phyloP scores from a whole-genome alignment of 1,140 invertebrate genomes.

The Stegodyphus mimosarum region DNA sequence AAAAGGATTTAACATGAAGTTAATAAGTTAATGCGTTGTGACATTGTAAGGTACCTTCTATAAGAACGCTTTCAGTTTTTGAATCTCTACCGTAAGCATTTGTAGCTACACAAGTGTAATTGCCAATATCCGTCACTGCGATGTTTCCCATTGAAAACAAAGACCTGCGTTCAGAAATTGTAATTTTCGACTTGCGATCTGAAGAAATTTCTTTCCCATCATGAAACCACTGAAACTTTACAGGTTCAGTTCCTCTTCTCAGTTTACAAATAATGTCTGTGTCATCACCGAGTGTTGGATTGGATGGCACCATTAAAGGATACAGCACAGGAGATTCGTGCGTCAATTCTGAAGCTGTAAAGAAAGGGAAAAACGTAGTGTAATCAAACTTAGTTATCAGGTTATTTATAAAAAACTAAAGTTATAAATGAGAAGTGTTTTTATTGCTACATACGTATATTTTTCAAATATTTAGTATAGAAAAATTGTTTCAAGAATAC shows the following conservation, averaged over 20 bases:
- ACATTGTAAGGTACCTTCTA: slow-evolving; percentile 36
- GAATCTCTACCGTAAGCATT: slow-evolving; percentile 63
- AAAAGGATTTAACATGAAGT: too few species aligned
- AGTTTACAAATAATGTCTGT: slow-evolving; percentile 19
- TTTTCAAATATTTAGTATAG: too few species aligned
- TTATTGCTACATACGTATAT: too few species aligned
- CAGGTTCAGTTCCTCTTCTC: slow-evolving; percentile 19
- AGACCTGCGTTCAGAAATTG: not conserved
- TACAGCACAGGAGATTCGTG: slow-evolving; percentile 15
- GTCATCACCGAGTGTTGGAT: slow-evolving; percentile 14
- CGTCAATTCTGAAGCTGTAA: too few species aligned
- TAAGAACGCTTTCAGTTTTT: slow-evolving; percentile 10
- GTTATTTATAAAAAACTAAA: too few species aligned
- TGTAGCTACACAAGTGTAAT: slow-evolving; percentile 64
- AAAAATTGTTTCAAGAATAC: too few species aligned
- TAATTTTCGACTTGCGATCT: not conserved
- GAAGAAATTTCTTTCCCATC: not conserved
- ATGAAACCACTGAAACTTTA: slow-evolving; percentile 30
- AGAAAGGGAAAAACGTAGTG: too few species aligned
- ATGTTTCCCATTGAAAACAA: slow-evolving; percentile 13
- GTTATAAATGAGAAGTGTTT: too few species aligned
- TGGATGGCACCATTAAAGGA: slow-evolving; percentile 21
- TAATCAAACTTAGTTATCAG: too few species aligned
- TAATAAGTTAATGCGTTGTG: too few species aligned
- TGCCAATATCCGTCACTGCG: slow-evolving; percentile 62